Percentiles rank a stretch among this genome's conserved stretches.
phyloP scores from a whole-genome alignment of 2,113 vertebrate genomes.

The Psammodynastes pulverulentus region DNA sequence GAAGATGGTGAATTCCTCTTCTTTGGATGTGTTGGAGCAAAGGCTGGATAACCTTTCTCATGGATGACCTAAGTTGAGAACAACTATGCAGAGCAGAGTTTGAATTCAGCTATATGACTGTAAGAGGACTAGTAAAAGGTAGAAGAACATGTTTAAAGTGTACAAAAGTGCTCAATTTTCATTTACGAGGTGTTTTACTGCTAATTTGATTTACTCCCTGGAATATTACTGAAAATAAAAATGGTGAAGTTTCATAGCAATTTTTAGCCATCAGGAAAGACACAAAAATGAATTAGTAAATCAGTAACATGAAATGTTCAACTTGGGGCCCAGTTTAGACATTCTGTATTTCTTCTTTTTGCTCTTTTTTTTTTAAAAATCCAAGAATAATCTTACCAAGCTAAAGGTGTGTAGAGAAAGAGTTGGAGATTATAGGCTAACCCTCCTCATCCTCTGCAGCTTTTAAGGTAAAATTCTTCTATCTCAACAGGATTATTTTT shows the following conservation, averaged over 20 bases:
- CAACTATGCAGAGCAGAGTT: neutral
- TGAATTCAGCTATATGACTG: neutral
- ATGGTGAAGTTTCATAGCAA: neutral
- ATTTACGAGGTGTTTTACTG: neutral
- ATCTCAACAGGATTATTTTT: neutral
- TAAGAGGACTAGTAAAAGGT: neutral
- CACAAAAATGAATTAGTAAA: neutral
- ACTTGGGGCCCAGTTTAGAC: neutral
- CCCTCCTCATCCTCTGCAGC: neutral
- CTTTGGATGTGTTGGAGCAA: neutral
- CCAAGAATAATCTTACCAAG: neutral
- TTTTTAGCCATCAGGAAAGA: neutral
- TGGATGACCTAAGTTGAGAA: neutral
- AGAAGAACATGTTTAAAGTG: neutral
- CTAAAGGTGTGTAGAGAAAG: neutral
- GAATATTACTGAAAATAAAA: neutral
- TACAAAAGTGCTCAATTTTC: neutral
- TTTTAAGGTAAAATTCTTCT: neutral
- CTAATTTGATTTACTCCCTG: neutral
- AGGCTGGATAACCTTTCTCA: neutral
- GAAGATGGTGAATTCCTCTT: neutral
- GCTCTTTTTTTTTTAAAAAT: neutral
- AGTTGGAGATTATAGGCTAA: neutral
- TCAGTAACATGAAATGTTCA: neutral
- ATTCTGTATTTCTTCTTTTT: neutral